Conservation (phyloP, 2,888 invertebrate species). For the Cheilosia pagana region DNA sequence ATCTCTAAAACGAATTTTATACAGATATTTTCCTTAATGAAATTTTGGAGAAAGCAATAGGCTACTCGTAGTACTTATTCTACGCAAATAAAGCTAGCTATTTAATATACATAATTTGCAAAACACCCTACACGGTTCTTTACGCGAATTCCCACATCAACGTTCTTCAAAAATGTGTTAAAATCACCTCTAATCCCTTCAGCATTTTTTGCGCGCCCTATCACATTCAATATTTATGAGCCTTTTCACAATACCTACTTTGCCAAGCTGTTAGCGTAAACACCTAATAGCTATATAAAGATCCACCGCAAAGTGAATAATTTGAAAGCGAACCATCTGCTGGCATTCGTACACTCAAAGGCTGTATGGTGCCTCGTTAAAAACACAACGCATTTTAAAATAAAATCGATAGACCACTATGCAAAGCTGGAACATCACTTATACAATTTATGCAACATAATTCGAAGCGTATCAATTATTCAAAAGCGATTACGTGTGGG, state of each 20-base stretch:
- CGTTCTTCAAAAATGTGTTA: no score
- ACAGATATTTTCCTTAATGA: no score
- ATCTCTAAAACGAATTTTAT: no score
- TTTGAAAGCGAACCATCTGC: constrained; percentile 15
- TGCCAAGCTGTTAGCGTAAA: neutral
- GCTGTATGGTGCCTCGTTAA: constrained; percentile 6
- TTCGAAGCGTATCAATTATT: neutral
- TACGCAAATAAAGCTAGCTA: no score
- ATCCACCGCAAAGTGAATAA: constrained; percentile 35
- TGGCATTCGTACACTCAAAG: neutral
- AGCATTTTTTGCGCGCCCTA: no score
- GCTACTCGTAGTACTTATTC: no score
- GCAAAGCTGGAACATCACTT: neutral
- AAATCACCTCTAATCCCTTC: no score
- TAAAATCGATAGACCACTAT: constrained; percentile 11
- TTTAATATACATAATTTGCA: no score
- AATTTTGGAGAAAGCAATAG: no score
- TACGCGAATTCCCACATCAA: no score
- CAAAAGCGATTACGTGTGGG: neutral
- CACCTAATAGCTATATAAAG: constrained; percentile 20
- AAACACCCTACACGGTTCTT: no score
- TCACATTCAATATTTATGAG: neutral
- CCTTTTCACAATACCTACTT: neutral
- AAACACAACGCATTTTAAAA: neutral
- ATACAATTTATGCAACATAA: neutral